A percentile compares a stretch with the other conserved stretches of the same genome.
Conservation (phyloP, 1,140 invertebrate genomes). For the Aethina tumida region DNA sequence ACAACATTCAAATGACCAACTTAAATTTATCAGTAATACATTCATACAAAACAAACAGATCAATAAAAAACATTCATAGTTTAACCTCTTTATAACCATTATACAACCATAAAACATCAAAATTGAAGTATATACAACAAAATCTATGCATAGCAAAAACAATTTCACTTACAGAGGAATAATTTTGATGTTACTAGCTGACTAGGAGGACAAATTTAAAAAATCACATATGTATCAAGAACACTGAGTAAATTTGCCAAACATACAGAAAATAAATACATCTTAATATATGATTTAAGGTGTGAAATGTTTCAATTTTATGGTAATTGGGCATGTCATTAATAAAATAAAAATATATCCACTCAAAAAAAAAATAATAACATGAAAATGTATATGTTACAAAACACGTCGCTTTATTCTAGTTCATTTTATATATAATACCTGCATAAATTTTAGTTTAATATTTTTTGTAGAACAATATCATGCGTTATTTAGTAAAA, state of each 20-base stretch:
- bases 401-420: no score
- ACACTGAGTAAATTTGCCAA: neutral
- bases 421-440: no score
- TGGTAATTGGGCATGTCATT: no score
- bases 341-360: no score
- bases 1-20: slow-evolving; percentile 2
- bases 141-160: slow-evolving; percentile 1
- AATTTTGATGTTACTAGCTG: neutral
- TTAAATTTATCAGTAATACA: slow-evolving; percentile 5
- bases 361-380: no score
- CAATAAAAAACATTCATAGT: neutral
- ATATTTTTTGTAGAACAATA: no score
- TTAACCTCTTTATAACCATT: no score
- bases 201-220: neutral
- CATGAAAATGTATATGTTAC: no score
- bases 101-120: slow-evolving; percentile 11
- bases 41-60: slow-evolving; percentile 5
- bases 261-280: neutral
- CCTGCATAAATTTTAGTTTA: no score
- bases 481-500: no score
- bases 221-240: neutral
- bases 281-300: slow-evolving; percentile 1
- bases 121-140: slow-evolving; percentile 7
- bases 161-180: neutral
- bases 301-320: no score